Evolutionary conservation across 2,113 vertebrate genomes (phyloP).

Genomic region (Phoxinus phoxinus): DNA sequence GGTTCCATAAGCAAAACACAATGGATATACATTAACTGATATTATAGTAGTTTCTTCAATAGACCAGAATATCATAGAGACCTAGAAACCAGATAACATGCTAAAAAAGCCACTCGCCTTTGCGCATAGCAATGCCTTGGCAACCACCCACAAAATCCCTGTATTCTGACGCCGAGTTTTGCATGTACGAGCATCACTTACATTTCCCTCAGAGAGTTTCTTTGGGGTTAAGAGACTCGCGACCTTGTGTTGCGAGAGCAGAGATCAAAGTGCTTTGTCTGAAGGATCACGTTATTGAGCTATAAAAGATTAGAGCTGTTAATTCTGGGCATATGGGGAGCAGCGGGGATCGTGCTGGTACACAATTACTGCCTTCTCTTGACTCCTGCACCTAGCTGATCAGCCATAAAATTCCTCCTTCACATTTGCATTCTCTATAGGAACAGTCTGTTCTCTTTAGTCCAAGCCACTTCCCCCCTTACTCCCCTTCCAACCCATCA

Average conservation of each 20-base stretch:
- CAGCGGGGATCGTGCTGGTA: slow-evolving; percentile 46
- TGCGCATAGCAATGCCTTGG: not conserved
- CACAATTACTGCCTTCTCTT: slow-evolving; percentile 37
- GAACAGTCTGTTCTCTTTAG: slow-evolving; percentile 61
- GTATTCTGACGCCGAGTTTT: not conserved
- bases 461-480: slow-evolving; percentile 28
- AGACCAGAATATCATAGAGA: not conserved
- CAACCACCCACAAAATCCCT: not conserved
- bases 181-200: not conserved
- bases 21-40: not conserved
- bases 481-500: slow-evolving; percentile 45
- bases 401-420: slow-evolving; percentile 31
- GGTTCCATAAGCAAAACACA: not conserved
- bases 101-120: not conserved
- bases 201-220: not conserved
- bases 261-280: not conserved
- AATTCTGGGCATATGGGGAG: slow-evolving; percentile 3
- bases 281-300: not conserved
- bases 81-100: not conserved
- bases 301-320: slow-evolving; percentile 27
- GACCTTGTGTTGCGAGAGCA: not conserved
- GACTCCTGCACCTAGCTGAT: slow-evolving; percentile 51
- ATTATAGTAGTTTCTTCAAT: not conserved
- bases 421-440: slow-evolving; percentile 59
- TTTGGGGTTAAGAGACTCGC: not conserved